phyloP scores from a whole-genome alignment of 1,140 invertebrate genomes.

The Chlorops oryzae region DNA sequence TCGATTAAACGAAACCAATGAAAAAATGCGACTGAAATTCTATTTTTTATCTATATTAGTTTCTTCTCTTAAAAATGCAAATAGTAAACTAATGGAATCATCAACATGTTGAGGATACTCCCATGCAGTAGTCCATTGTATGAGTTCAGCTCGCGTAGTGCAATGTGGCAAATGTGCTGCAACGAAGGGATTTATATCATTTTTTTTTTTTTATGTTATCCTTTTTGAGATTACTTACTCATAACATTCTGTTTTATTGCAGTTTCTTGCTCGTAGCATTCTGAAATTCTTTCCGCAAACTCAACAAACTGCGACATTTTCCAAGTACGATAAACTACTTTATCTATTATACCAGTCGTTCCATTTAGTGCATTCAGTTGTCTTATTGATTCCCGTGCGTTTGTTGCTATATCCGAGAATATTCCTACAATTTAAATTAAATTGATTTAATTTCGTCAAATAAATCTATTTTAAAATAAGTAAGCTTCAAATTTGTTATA shows the following conservation, averaged over 20 bases:
- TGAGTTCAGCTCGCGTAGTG: conserved; percentile 21
- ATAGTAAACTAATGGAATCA: conserved; percentile 24
- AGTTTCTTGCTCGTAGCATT: conserved; percentile 29
- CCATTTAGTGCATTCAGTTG: conserved; percentile 25
- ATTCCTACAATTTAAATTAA: conserved; percentile 34
- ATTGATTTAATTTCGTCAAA: too few relatives aligned
- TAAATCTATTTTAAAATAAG: too few relatives aligned
- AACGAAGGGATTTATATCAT: background rate
- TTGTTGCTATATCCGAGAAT: conserved; percentile 33
- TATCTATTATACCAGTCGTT: conserved; percentile 16
- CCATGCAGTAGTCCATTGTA: conserved; percentile 30
- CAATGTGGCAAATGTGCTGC: conserved; percentile 34
- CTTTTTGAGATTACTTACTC: conserved; percentile 25
- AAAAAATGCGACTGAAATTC: background rate
- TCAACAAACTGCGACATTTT: conserved; percentile 28
- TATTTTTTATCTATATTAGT: conserved; percentile 1
- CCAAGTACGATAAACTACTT: conserved; percentile 34
- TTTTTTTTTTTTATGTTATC: background rate
- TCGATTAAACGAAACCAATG: background rate
- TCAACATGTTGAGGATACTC: conserved; percentile 37
- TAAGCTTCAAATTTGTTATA: too few relatives aligned
- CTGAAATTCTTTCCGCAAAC: conserved; percentile 22
- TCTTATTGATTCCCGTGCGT: conserved; percentile 22
- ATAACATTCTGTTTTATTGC: conserved; percentile 27
- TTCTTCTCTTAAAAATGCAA: conserved; percentile 31